A percentile compares a stretch with the other conserved stretches of the same genome.
These are phyloP conservation scores for Graptemys geographica DNA, from an alignment of 2,797 vertebrate species.

Conservation along the genomic window DNA sequence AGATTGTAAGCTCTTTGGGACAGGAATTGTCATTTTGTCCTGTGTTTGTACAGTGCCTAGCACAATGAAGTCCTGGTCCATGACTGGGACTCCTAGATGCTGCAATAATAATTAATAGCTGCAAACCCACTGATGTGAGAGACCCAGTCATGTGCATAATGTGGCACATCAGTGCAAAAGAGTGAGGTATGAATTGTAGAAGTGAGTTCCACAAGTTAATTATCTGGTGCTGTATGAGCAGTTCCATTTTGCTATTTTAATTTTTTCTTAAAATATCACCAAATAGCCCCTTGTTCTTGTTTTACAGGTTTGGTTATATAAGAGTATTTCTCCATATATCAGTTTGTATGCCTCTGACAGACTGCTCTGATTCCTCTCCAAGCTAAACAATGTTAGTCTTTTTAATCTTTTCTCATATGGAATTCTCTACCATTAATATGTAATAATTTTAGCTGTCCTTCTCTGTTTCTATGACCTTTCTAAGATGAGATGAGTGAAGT, in stretches of 20 bases:
- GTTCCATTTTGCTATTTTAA: background rate
- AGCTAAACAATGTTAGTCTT: background rate
- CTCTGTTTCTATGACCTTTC: background rate
- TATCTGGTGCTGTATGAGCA: background rate
- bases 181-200: background rate
- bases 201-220: background rate
- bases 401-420: background rate
- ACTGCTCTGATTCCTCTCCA: background rate
- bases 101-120: background rate
- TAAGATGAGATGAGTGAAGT: fast-evolving
- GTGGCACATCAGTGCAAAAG: background rate
- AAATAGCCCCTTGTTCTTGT: background rate
- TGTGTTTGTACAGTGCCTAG: background rate
- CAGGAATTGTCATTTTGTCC: background rate
- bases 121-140: background rate
- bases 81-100: background rate
- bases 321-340: background rate
- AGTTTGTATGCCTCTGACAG: background rate
- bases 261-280: background rate
- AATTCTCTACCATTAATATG: background rate
- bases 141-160: background rate
- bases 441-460: background rate
- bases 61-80: background rate
- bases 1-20: background rate
- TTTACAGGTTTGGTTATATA: background rate